Evolutionary conservation across 2,888 invertebrate species (phyloP).

Genomic region (Epicampocera succincta): DNA sequence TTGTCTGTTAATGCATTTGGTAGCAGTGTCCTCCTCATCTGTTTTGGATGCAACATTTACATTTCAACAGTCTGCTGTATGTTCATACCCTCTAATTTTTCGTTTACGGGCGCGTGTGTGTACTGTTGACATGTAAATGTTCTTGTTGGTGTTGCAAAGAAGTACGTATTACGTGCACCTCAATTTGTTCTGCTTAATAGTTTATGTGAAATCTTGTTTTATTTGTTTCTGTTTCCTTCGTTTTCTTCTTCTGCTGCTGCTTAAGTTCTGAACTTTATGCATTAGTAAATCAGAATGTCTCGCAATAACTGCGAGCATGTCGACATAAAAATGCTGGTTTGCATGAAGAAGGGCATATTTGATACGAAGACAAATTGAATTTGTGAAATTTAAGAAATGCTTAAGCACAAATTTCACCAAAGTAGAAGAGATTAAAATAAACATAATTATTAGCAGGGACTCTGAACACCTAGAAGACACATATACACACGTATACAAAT

Average conservation of each 20-base stretch:
- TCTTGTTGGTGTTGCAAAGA: conserved; percentile 21
- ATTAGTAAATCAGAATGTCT: conserved; percentile 15
- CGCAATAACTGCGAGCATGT: conserved; percentile 20
- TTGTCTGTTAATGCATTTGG: conserved; percentile 42
- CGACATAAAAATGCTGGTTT: conserved; percentile 17
- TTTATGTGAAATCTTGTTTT: conserved; percentile 57
- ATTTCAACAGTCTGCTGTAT: conserved; percentile 46
- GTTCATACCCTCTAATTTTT: neutral
- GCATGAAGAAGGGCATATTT: conserved; percentile 42
- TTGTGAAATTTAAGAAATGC: conserved; percentile 37
- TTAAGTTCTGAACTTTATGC: conserved; percentile 21
- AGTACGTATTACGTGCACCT: conserved; percentile 56
- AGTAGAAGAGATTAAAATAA: neutral
- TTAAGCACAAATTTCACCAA: conserved; percentile 13
- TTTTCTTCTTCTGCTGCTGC: neutral
- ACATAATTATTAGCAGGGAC: too few relatives aligned
- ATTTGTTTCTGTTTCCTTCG: conserved; percentile 29
- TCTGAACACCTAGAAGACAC: neutral
- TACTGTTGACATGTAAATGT: neutral
- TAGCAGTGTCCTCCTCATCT: conserved; percentile 39
- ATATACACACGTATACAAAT: too few relatives aligned
- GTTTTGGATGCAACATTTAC: conserved; percentile 34
- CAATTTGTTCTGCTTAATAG: conserved; percentile 64
- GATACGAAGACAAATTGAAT: conserved; percentile 42
- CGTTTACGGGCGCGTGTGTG: neutral